These are phyloP conservation scores for Lota lota DNA, from an alignment of 2,113 vertebrate species.

Conservation along the genomic window DNA sequence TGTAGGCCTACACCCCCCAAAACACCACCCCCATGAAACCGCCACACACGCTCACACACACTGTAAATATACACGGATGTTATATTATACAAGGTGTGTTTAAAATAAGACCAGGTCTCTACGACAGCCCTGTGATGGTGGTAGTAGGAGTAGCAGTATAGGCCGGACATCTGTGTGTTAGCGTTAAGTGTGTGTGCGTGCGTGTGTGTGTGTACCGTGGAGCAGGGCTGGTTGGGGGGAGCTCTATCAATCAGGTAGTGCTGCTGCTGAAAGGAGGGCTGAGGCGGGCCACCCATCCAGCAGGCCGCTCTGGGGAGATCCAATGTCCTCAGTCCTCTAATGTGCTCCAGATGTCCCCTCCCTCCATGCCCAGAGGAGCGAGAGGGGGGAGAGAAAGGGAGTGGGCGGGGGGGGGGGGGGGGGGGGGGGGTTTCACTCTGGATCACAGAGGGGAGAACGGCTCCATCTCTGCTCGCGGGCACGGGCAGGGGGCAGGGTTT, in stretches of 20 bases:
- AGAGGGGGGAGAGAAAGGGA: conserved; percentile 11
- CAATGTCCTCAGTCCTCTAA: conserved; percentile 72
- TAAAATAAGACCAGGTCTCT: background rate
- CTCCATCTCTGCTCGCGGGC: no score
- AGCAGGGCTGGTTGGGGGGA: conserved; percentile 17
- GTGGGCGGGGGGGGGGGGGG: background rate
- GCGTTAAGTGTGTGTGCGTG: conserved; percentile 31
- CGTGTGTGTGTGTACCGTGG: conserved; percentile 46
- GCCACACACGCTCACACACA: no score
- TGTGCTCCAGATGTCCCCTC: conserved; percentile 76
- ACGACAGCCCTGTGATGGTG: background rate
- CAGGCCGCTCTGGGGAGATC: conserved; percentile 69
- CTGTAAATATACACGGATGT: no score
- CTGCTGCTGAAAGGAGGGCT: conserved; percentile 70
- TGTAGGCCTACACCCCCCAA: no score
- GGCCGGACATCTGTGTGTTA: background rate
- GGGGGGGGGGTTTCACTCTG: background rate
- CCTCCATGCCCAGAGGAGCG: conserved; percentile 21
- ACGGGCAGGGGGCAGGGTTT: no score
- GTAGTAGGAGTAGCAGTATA: background rate
- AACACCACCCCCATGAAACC: no score
- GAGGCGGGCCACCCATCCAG: conserved; percentile 76
- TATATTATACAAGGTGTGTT: background rate
- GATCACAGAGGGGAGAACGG: no score
- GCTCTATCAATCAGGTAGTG: conserved; percentile 72